Evolutionary conservation across 2,888 invertebrate species (phyloP).

Genomic region (Charanyca ferruginea): DNA sequence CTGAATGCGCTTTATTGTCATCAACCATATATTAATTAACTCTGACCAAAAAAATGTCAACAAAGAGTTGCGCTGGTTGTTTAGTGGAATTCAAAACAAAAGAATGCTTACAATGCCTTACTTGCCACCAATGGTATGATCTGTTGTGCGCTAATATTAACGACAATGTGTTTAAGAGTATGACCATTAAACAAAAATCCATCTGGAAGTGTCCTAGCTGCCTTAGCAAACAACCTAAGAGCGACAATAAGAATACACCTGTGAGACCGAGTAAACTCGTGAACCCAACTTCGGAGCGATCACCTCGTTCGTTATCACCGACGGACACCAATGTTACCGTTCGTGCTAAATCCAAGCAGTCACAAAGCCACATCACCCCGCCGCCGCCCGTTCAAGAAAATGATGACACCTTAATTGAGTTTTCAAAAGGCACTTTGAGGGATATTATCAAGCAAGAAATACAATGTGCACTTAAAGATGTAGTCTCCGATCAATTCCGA

Average conservation of each 20-base stretch:
- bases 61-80: neutral
- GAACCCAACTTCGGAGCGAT: neutral
- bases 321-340: neutral
- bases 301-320: neutral
- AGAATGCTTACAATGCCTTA: slow-evolving; percentile 16
- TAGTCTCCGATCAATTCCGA: neutral
- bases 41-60: slow-evolving; percentile 12
- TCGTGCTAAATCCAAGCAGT: neutral
- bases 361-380: neutral
- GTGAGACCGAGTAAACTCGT: neutral
- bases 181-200: slow-evolving; percentile 9
- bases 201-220: slow-evolving; percentile 16
- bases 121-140: slow-evolving; percentile 1
- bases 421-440: neutral
- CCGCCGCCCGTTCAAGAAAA: neutral
- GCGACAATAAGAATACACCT: neutral
- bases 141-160: slow-evolving; percentile 1
- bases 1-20: slow-evolving; percentile 6
- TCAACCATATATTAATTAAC: neutral
- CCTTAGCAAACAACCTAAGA: neutral
- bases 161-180: neutral
- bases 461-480: slow-evolving; percentile 6
- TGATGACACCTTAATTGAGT: neutral
- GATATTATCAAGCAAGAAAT: slow-evolving; percentile 14
- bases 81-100: neutral